Conservation (phyloP, 2,113 vertebrate genomes). For the Neomonachus schauinslandi region DNA sequence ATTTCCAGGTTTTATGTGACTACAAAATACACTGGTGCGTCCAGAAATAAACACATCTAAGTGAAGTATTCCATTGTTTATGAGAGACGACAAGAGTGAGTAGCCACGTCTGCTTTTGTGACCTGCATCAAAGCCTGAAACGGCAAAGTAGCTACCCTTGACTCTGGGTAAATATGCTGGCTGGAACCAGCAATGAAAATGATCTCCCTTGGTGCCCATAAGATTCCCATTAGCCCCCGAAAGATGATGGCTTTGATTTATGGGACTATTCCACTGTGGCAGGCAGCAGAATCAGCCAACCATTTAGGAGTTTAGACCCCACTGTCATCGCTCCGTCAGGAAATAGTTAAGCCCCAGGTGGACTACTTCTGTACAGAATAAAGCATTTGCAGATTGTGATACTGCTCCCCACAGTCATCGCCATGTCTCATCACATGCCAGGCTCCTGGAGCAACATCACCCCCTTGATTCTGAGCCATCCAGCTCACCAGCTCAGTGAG, state of each 20-base stretch:
- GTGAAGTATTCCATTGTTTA: background rate
- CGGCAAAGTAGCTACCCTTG: background rate
- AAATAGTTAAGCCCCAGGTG: background rate
- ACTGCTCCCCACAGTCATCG: background rate
- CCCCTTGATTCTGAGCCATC: background rate
- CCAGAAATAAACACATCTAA: conserved; percentile 19
- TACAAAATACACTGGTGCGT: background rate
- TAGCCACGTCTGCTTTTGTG: background rate
- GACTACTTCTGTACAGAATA: background rate
- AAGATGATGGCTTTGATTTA: conserved; percentile 38
- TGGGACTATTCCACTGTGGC: background rate
- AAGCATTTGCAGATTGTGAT: background rate
- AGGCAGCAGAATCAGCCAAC: background rate
- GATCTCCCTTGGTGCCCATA: conserved; percentile 37
- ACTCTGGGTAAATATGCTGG: background rate
- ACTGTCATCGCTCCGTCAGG: background rate
- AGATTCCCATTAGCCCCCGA: conserved; percentile 19
- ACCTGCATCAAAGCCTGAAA: background rate
- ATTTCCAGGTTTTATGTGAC: background rate
- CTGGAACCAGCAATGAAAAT: background rate
- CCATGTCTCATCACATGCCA: background rate
- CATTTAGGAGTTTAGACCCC: background rate
- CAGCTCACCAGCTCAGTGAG: background rate
- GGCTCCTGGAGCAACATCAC: background rate
- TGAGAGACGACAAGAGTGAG: background rate